Evolutionary conservation across 2,113 vertebrate species (phyloP).

Genomic region (Brachirus orientalis): DNA sequence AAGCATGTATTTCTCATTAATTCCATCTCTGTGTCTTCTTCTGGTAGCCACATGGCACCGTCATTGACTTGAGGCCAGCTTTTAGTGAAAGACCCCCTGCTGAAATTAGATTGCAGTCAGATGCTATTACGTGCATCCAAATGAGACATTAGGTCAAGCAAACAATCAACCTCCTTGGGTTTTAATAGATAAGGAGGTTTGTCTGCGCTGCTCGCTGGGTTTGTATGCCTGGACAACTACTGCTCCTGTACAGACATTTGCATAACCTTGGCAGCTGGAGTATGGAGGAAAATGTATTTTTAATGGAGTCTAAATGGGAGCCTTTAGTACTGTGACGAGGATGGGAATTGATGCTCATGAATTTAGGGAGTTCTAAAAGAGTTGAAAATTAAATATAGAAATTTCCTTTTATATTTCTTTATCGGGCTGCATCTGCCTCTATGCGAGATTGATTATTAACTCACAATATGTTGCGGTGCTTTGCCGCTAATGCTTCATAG

Average conservation of each 20-base stretch:
- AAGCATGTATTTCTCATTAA: conserved; percentile 43
- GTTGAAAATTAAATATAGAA: conserved; percentile 55
- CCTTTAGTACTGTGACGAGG: conserved; percentile 46
- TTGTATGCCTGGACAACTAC: conserved; percentile 40
- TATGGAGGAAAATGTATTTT: conserved; percentile 69
- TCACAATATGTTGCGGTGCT: conserved; percentile 25
- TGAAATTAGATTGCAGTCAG: conserved; percentile 61
- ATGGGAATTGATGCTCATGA: conserved; percentile 57
- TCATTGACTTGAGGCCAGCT: conserved; percentile 47
- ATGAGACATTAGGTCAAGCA: conserved; percentile 67
- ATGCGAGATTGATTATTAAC: conserved; percentile 41
- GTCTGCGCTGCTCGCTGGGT: conserved; percentile 29
- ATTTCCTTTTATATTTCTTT: conserved; percentile 43
- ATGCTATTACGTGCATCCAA: conserved; percentile 55
- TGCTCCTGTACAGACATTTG: conserved; percentile 58
- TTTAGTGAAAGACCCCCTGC: conserved; percentile 50
- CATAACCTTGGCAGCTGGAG: conserved; percentile 66
- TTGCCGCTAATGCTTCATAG: conserved; percentile 25
- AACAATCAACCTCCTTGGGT: conserved; percentile 64
- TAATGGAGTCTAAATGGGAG: conserved; percentile 72
- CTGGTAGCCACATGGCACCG: conserved; percentile 14
- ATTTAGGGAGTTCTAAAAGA: conserved; percentile 57
- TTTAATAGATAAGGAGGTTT: conserved; percentile 62
- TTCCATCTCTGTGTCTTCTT: conserved; percentile 27
- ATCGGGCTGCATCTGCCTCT: conserved; percentile 34